Percentiles rank a stretch among this genome's conserved stretches.
Conservation (phyloP, 2,888 invertebrate species). For the Tetramorium bicarinatum region DNA sequence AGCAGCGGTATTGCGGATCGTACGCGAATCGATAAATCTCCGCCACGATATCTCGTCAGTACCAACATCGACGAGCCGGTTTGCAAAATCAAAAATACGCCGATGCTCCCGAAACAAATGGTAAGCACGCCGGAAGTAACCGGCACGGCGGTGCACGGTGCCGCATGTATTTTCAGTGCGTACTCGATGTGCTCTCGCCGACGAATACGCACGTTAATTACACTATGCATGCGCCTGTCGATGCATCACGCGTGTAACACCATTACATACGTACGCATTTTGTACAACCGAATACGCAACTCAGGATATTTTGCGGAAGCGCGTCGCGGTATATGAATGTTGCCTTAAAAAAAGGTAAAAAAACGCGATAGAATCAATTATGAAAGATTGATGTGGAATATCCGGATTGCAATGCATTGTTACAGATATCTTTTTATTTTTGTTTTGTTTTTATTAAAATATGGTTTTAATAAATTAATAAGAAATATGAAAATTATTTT, state of each 20-base stretch:
- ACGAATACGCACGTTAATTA: conserved; percentile 46
- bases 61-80: conserved; percentile 32
- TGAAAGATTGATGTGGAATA: neutral
- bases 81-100: conserved; percentile 42
- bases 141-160: conserved; percentile 27
- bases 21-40: conserved; percentile 41
- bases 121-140: conserved; percentile 52
- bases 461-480: neutral
- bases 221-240: neutral
- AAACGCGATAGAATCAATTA: neutral
- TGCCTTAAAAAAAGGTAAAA: neutral
- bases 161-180: conserved; percentile 53
- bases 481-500: neutral
- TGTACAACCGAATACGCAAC: neutral
- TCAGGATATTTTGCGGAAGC: conserved; percentile 22
- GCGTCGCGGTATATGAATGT: neutral
- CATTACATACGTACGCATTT: neutral
- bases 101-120: conserved; percentile 44
- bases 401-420: neutral
- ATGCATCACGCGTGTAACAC: conserved; percentile 33
- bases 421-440: neutral
- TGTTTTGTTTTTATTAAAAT: conserved; percentile 3
- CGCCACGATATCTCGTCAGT: conserved; percentile 46
- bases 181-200: conserved; percentile 21
- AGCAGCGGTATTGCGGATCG: conserved; percentile 13